Percentiles rank a stretch among this genome's conserved stretches.
Evolutionary conservation across 2,113 vertebrate species (phyloP).

Genomic region (Upupa epops): DNA sequence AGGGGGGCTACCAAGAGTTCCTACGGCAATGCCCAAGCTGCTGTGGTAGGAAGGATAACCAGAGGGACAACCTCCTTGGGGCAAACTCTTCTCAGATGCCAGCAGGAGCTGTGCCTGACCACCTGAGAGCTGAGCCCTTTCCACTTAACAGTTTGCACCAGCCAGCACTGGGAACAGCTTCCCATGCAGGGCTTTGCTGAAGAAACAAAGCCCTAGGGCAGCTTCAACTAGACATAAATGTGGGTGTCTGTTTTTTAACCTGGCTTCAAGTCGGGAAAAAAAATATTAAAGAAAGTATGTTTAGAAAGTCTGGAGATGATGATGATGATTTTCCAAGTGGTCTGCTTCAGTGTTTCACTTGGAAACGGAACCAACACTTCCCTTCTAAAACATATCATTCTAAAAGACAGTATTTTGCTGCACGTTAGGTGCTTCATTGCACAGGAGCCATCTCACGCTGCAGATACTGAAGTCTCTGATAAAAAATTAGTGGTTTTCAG

Average conservation of each 20-base stretch:
- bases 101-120: not conserved
- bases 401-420: conserved; percentile 8
- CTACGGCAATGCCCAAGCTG: too few species aligned
- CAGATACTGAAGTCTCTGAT: not conserved
- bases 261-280: not conserved
- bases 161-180: not conserved
- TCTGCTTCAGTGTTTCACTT: not conserved
- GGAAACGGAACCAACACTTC: not conserved
- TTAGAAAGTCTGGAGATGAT: not conserved
- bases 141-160: not conserved
- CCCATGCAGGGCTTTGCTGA: not conserved
- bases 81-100: not conserved
- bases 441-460: not conserved
- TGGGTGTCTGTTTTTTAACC: not conserved
- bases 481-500: not conserved
- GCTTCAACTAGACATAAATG: not conserved
- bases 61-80: rapidly evolving
- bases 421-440: conserved; percentile 47
- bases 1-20: not conserved
- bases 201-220: not conserved
- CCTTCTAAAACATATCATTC: not conserved
- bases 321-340: conserved; percentile 11
- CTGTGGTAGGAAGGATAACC: not conserved
- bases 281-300: not conserved
- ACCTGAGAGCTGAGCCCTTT: not conserved